Percentiles rank a stretch among this genome's conserved stretches.
Conservation (phyloP, 2,888 invertebrate genomes). For the Tipula unca region DNA sequence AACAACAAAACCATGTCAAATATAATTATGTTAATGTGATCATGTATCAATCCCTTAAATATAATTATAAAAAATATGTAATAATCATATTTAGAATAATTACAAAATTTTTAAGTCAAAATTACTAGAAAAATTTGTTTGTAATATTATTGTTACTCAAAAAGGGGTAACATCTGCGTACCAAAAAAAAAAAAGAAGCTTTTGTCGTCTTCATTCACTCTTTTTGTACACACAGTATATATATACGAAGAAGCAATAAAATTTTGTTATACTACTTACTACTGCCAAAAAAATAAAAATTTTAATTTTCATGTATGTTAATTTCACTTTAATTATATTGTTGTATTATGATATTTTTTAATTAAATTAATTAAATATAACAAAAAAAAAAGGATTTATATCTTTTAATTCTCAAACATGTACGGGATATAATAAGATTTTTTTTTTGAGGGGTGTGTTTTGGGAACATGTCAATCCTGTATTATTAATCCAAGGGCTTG, state of each 20-base stretch:
- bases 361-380: background rate
- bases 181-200: background rate
- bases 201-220: background rate
- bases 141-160: background rate
- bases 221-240: background rate
- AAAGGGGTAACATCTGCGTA: background rate
- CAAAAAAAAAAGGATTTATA: background rate
- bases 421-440: background rate
- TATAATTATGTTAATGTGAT: background rate
- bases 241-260: background rate
- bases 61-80: background rate
- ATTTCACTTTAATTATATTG: background rate
- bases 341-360: background rate
- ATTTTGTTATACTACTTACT: background rate
- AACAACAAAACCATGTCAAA: background rate
- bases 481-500: background rate
- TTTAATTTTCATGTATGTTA: conserved; percentile 3
- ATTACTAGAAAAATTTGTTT: background rate
- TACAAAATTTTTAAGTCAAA: background rate
- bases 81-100: background rate
- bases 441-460: background rate
- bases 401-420: background rate
- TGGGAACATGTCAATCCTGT: background rate
- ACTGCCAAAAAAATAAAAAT: too few relatives aligned
- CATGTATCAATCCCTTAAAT: conserved; percentile 8